Percentiles rank a stretch among this genome's conserved stretches.
phyloP scores from a whole-genome alignment of 2,888 invertebrate genomes.

The Caenorhabditis zanzibari region DNA sequence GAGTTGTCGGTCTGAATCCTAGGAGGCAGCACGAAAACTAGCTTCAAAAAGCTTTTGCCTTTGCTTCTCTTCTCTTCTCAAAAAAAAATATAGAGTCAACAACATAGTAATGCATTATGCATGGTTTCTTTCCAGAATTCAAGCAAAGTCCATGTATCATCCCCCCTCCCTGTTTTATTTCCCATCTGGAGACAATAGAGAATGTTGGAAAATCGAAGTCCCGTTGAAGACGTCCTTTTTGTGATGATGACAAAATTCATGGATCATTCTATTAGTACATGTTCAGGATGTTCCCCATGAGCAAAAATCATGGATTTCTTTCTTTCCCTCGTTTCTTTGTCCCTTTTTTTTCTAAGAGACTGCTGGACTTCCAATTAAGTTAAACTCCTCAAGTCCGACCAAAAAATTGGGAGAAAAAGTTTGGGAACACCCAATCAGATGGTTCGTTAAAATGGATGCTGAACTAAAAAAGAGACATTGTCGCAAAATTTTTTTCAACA shows the following conservation, averaged over 20 bases:
- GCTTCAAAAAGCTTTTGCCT: conserved; percentile 16
- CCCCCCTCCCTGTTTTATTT: neutral
- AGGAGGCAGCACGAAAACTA: conserved; percentile 2
- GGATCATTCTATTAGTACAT: conserved; percentile 9
- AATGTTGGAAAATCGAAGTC: neutral
- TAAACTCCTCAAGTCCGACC: no score
- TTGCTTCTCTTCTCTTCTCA: neutral
- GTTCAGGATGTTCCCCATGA: conserved; percentile 3
- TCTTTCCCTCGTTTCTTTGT: neutral
- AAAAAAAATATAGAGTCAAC: conserved; percentile 16
- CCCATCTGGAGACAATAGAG: conserved; percentile 3
- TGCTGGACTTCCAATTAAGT: conserved; percentile 15
- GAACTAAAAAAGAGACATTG: neutral
- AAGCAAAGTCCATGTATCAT: conserved; percentile 7
- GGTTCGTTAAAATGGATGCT: conserved; percentile 3
- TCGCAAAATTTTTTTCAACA: no score
- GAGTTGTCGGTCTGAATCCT: conserved; percentile 1
- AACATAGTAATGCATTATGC: conserved; percentile 27
- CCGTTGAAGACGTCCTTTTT: neutral
- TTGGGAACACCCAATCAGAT: conserved; percentile 14
- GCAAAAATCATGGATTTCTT: neutral
- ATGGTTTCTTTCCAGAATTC: conserved; percentile 5
- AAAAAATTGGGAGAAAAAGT: neutral
- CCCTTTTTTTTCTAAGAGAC: neutral
- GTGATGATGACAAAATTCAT: neutral